Base-by-base conservation (phyloP, 2,888 invertebrate genomes). In the Pollenia labialis region DNA sequence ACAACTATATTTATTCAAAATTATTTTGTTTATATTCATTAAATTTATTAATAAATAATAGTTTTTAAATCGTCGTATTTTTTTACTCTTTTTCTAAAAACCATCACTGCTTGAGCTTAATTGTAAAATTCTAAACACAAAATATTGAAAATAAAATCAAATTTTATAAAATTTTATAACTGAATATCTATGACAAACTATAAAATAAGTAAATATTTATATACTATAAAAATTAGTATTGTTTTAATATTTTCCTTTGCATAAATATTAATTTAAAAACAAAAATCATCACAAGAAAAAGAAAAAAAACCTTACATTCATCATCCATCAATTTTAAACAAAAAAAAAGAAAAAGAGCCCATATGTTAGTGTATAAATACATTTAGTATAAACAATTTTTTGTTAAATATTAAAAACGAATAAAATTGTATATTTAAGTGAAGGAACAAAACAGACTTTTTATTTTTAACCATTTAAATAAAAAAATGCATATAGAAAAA, bases 111-210 rank as follows among this genome's bases (percentile, higher is more conserved):
- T 81, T 75, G 69, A 85, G 75, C 85, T 85, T 85, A 80, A 85
- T 62, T 80, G 69, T 76, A 69, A 66, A 32, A 69, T 74, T 56
- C 16, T 56, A 56, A 75, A 68, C 23, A 44, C 32, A 44, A 52
- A 62, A 80, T 32, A 62, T 16, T 11, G 64, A 32, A 68, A 16
- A 52, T 60, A 44, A 60, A 80, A 74, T 79, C 7, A 66, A 84
- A 80, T 79, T 84, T 84, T 84, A 74, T 84, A 84, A 50, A 60
- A 84, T 84, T 84, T 84, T 84, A 14, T 79, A 84, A 74, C 52
- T 77, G 23, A 66, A 64, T 68, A 74, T 68, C 42, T 77, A 52
- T 66, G 16, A 74, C 16, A 52, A 71, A 77, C 48, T 83, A 77
- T 50, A 54, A 71, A 71, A 77, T 77, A 77, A 72, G 62, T 58